Base-by-base conservation (phyloP, 2,113 vertebrate species). In the Nothobranchius kuhntae region DNA sequence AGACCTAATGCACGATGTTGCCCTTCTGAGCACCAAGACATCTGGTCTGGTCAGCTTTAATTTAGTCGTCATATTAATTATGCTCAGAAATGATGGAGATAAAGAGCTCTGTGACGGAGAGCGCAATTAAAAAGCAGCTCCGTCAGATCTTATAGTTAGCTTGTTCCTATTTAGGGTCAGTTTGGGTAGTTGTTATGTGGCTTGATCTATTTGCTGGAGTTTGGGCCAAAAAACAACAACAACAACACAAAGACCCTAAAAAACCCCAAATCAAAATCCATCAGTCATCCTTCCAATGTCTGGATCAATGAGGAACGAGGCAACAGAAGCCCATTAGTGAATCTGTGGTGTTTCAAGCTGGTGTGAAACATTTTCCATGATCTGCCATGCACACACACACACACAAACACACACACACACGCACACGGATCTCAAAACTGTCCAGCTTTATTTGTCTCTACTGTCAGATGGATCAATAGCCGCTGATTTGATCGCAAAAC, bases 401-500 rank as follows among this genome's bases (percentile, higher is more conserved):
- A 42, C 71, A 67, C 21, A 21, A 35, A 3, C 44, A 2, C 71
- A 9, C 45, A 36, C 57, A 38, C 53, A 11, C 57, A 38, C 53
- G 9, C 11, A 52, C 47, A 42, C 71, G 63, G 45, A 14, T 36
- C 52, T 73, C 65, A 73, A 59, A 61, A 77, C 62, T 54, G 63
- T 70, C 73, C 55, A 47, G 61, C 73, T 85, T 89, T 84, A 87
- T 82, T 84, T 87, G 87, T 89, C 71, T 58, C 46, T 77, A 82
- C 82, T 88, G 87, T 86, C 86, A 85, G 81, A 80, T 68, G 68
- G 77, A 87, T 91, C 91, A 79, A 88, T 90, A 86, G 79, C 80
- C 21, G 75, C 75, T 86, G 82, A 90, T 92, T 89, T 71, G 77
- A 83, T 64, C 47, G 63, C 75, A 83, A 83, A 86, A 77, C 69